These are phyloP conservation scores for Pygoscelis adeliae DNA, from an alignment of 2,113 vertebrate genomes.

Conservation along the genomic window DNA sequence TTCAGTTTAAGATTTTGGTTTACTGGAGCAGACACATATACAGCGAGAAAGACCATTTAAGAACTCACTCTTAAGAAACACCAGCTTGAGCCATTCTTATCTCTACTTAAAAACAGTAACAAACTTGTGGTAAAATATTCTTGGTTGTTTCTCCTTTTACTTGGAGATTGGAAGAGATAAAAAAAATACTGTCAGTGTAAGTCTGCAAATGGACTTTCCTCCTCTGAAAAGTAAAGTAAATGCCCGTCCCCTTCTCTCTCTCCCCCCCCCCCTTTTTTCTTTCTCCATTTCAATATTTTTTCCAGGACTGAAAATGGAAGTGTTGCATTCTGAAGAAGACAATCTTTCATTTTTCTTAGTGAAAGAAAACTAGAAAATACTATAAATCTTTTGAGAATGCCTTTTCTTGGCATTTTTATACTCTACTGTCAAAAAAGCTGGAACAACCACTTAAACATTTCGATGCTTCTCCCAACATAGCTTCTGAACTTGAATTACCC, in stretches of 20 bases:
- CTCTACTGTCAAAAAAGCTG: not conserved
- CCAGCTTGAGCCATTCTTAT: not conserved
- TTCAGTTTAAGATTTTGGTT: not conserved
- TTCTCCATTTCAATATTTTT: not conserved
- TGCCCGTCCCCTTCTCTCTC: too few species aligned
- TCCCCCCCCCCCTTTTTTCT: rapidly evolving
- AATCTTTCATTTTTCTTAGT: not conserved
- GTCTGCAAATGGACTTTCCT: not conserved
- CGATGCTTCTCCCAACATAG: not conserved
- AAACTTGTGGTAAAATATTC: not conserved
- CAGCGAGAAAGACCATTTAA: not conserved
- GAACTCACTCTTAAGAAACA: not conserved
- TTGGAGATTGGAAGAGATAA: not conserved
- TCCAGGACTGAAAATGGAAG: not conserved
- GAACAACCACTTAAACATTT: not conserved
- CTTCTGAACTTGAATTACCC: not conserved
- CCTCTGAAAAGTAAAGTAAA: not conserved
- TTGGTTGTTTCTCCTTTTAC: not conserved
- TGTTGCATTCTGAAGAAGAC: not conserved
- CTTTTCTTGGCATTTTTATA: not conserved
- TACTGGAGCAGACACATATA: not conserved
- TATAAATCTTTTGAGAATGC: not conserved
- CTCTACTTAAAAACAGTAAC: not conserved
- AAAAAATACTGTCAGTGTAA: not conserved
- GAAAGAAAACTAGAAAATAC: not conserved